Conservation (phyloP, 2,113 vertebrate genomes). For the Pionites leucogaster region DNA sequence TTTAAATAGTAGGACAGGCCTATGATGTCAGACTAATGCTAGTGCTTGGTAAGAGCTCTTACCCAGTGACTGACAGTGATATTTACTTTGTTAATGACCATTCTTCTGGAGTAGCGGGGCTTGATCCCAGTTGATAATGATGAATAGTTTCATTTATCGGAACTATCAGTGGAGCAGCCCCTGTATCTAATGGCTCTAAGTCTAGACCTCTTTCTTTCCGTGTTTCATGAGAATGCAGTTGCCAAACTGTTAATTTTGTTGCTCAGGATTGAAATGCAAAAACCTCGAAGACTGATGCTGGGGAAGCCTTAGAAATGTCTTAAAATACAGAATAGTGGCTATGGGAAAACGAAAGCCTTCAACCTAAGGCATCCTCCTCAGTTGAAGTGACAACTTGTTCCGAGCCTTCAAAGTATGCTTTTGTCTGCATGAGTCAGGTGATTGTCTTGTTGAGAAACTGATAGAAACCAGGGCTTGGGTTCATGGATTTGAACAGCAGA, state of each 20-base stretch:
- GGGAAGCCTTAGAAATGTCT: background rate
- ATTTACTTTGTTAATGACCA: background rate
- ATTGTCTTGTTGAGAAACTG: background rate
- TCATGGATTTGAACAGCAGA: background rate
- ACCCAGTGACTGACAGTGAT: background rate
- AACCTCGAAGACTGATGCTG: background rate
- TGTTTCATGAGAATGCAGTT: background rate
- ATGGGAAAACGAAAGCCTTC: background rate
- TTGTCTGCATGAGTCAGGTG: background rate
- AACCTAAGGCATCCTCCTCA: background rate
- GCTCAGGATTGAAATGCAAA: background rate
- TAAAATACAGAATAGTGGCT: background rate
- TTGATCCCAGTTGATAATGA: background rate
- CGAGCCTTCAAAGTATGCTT: background rate
- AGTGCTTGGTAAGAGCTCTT: background rate
- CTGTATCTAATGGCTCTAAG: background rate
- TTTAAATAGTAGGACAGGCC: background rate
- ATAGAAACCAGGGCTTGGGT: background rate
- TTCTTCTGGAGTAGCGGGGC: background rate
- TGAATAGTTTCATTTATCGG: background rate
- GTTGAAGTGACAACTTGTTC: background rate
- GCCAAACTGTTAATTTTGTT: background rate
- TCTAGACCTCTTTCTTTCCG: background rate
- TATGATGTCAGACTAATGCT: background rate
- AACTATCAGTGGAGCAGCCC: background rate